These are phyloP conservation scores for Budorcas taxicolor DNA, from an alignment of 2,113 vertebrate genomes.

Conservation along the genomic window DNA sequence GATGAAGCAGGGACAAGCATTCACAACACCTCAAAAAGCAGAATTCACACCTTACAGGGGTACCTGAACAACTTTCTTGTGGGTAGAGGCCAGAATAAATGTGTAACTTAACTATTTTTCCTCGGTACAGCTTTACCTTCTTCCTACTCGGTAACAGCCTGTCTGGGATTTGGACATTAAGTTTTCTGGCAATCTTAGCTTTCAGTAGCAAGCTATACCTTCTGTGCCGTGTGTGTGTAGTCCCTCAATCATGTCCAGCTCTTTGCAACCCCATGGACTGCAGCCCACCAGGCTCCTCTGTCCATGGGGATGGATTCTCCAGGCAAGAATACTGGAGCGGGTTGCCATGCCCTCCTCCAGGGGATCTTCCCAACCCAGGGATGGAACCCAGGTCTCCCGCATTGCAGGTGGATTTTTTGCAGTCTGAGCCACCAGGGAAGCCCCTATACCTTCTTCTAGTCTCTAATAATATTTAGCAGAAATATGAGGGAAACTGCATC, in stretches of 20 bases:
- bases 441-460: not conserved
- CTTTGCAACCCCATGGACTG: not conserved
- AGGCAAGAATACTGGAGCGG: not conserved
- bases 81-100: not conserved
- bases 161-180: not conserved
- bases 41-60: not conserved
- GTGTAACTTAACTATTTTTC: not conserved
- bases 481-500: not conserved
- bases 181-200: not conserved
- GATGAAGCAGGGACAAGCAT: not conserved
- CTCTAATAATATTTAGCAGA: not conserved
- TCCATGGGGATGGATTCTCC: not conserved
- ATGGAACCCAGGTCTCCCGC: fast-evolving
- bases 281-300: not conserved
- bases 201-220: not conserved
- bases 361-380: not conserved
- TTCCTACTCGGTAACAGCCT: not conserved
- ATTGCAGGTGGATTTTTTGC: not conserved
- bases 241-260: not conserved
- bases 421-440: not conserved
- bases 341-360: not conserved
- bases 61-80: not conserved
- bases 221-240: not conserved
- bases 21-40: not conserved
- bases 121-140: not conserved